Evolutionary conservation across 2,888 invertebrate genomes (phyloP).

Genomic region (Euplagia quadripunctaria): DNA sequence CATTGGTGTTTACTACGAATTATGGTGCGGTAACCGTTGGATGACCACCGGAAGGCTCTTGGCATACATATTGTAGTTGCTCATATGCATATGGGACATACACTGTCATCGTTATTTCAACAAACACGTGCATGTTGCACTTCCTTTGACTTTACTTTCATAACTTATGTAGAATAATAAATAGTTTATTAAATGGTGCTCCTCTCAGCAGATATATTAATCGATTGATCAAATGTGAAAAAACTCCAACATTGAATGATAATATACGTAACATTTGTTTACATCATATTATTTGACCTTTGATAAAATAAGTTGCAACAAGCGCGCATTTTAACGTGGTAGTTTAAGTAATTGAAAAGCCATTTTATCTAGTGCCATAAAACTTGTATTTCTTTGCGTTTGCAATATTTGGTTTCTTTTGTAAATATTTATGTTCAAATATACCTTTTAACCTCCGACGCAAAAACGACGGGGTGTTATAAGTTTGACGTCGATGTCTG

Average conservation of each 20-base stretch:
- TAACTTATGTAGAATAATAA: constrained; percentile 53
- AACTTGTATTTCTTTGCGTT: neutral
- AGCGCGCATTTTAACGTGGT: no score
- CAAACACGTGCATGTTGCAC: constrained; percentile 58
- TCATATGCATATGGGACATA: constrained; percentile 68
- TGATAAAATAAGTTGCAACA: no score
- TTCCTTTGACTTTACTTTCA: constrained; percentile 69
- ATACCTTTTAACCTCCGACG: no score
- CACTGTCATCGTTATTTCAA: constrained; percentile 66
- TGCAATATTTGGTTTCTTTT: neutral
- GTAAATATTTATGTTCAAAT: neutral
- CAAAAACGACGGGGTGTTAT: no score
- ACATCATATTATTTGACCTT: no score
- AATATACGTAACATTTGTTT: no score
- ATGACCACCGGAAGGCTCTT: constrained; percentile 73
- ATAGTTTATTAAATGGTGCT: constrained; percentile 32
- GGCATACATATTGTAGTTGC: constrained; percentile 67
- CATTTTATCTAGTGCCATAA: no score
- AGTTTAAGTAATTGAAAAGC: no score
- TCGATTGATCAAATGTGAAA: no score
- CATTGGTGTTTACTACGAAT: constrained; percentile 46
- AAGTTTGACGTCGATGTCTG: no score
- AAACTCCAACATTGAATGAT: no score
- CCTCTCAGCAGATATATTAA: neutral
- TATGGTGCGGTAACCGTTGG: constrained; percentile 66